A percentile compares a stretch with the other conserved stretches of the same genome.
phyloP scores from a whole-genome alignment of 2,888 invertebrate species.

The Andrena dorsata region DNA sequence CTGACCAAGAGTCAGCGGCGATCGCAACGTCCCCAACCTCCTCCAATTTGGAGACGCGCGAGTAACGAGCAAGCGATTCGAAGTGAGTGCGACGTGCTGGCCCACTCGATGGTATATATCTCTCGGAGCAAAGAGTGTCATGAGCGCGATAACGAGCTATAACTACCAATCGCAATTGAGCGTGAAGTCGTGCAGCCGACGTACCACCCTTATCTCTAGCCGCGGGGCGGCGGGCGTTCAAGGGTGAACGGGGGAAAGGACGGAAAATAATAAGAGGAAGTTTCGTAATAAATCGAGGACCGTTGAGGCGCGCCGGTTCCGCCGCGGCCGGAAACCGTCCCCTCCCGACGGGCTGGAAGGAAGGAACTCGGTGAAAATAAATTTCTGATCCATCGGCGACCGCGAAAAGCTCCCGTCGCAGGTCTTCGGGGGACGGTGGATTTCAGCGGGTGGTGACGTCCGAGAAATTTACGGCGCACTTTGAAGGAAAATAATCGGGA shows the following conservation, averaged over 20 bases:
- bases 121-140: constrained; percentile 54
- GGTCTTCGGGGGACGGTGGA: constrained; percentile 3
- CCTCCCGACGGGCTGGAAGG: constrained; percentile 22
- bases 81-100: constrained; percentile 7
- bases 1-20: neutral
- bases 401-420: constrained; percentile 2
- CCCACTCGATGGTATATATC: constrained; percentile 43
- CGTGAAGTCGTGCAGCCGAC: constrained; percentile 44
- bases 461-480: constrained; percentile 26
- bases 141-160: constrained; percentile 56
- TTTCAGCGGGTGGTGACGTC: constrained; percentile 34
- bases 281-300: constrained; percentile 68
- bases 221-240: neutral
- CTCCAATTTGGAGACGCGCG: neutral
- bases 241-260: constrained; percentile 14
- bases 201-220: constrained; percentile 46
- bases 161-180: constrained; percentile 59
- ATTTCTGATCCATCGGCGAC: constrained; percentile 45
- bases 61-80: constrained; percentile 1
- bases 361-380: constrained; percentile 61
- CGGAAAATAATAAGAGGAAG: constrained; percentile 68
- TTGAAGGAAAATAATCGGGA: constrained; percentile 61
- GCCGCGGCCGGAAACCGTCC: constrained; percentile 42
- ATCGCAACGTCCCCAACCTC: neutral
- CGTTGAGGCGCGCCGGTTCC: constrained; percentile 36